Evolutionary conservation across 2,113 vertebrate genomes (phyloP).

Genomic region (Acanthochromis polyacanthus): DNA sequence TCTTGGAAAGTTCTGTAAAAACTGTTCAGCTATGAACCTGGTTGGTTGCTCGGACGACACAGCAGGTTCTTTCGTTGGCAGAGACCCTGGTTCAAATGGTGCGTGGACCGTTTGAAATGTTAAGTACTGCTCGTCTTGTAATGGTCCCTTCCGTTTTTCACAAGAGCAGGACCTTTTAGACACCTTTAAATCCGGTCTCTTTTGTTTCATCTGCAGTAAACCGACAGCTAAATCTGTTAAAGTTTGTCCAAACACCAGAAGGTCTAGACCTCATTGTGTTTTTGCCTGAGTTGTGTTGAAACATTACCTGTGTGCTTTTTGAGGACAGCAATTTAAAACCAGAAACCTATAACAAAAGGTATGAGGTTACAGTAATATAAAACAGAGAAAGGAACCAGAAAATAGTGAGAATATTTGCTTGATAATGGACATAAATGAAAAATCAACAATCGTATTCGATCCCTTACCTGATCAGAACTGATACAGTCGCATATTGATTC

Average conservation of each 20-base stretch:
- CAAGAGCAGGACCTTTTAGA: constrained; percentile 46
- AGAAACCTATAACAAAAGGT: not conserved
- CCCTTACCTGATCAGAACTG: too few species aligned
- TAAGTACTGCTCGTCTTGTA: constrained; percentile 37
- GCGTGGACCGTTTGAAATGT: constrained; percentile 39
- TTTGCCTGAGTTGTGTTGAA: not conserved
- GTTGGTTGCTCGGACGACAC: constrained; percentile 49
- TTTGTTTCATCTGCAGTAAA: constrained; percentile 49
- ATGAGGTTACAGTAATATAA: not conserved
- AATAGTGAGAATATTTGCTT: not conserved
- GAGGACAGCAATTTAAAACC: too few species aligned
- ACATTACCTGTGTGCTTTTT: not conserved
- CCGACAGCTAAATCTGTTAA: not conserved
- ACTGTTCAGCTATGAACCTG: not conserved
- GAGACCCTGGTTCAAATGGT: constrained; percentile 29
- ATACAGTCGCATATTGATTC: not conserved
- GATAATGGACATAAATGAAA: not conserved
- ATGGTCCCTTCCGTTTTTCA: constrained; percentile 18
- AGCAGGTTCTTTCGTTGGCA: not conserved
- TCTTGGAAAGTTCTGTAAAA: constrained; percentile 32
- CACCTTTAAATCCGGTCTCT: constrained; percentile 26
- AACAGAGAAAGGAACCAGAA: not conserved
- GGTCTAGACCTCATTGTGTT: not conserved
- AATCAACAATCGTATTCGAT: too few species aligned
- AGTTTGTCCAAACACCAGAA: not conserved